These are phyloP conservation scores for Polyommatus icarus DNA, from an alignment of 2,888 invertebrate species.

Conservation along the genomic window DNA sequence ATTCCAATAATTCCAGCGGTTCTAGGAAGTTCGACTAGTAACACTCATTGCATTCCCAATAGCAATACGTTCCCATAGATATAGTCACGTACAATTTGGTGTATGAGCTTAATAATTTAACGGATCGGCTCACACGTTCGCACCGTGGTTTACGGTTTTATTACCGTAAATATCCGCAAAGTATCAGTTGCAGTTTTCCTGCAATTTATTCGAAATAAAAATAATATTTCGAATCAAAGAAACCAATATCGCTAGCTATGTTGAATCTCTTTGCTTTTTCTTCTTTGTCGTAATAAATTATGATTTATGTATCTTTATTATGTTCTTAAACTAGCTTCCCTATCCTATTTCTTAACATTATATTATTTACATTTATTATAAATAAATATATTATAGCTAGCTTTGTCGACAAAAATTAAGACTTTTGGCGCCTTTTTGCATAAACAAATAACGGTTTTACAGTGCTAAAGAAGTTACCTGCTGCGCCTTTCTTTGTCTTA, in stretches of 20 bases:
- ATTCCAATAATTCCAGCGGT: not conserved
- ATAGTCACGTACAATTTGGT: conserved; percentile 43
- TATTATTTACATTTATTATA: too few relatives aligned
- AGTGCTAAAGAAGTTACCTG: conserved; percentile 4
- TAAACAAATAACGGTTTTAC: conserved; percentile 12
- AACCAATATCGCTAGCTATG: not conserved
- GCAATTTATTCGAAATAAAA: not conserved
- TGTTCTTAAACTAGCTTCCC: too few relatives aligned
- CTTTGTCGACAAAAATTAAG: not conserved
- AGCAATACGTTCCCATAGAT: conserved; percentile 21
- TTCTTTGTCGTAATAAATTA: too few relatives aligned
- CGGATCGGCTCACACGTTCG: conserved; percentile 21
- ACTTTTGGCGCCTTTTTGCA: conserved; percentile 11
- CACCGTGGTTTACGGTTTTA: conserved; percentile 14
- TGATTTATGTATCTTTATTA: too few relatives aligned
- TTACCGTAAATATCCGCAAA: conserved; percentile 10
- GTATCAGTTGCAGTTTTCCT: not conserved
- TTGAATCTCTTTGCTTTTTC: not conserved
- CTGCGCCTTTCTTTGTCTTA: not conserved
- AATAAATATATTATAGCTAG: not conserved
- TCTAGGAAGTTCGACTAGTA: conserved; percentile 1
- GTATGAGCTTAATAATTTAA: conserved; percentile 21
- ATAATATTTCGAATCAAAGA: not conserved
- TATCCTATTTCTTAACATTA: too few relatives aligned
- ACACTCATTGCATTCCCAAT: not conserved